phyloP scores from a whole-genome alignment of 1,140 invertebrate genomes.

The Drosophila murphyi region DNA sequence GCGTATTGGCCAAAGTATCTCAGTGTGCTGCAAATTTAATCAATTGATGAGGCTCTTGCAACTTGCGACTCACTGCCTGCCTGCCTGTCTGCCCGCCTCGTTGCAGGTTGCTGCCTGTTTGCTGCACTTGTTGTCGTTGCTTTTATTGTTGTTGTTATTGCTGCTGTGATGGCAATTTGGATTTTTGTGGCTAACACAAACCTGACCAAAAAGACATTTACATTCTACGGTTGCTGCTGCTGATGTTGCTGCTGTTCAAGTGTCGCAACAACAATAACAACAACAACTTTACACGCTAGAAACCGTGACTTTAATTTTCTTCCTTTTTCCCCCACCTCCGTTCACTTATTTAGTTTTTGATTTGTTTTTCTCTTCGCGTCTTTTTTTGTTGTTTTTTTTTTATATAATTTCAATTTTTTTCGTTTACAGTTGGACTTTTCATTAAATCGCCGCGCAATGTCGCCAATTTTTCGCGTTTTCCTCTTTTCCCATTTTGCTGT shows the following conservation, averaged over 20 bases:
- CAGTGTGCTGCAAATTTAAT: slow-evolving; percentile 76
- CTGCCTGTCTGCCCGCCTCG: slow-evolving; percentile 10
- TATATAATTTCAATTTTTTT: slow-evolving; percentile 78
- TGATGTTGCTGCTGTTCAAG: slow-evolving; percentile 42
- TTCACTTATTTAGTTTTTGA: slow-evolving; percentile 52
- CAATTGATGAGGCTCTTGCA: slow-evolving; percentile 76
- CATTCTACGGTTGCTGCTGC: slow-evolving; percentile 66
- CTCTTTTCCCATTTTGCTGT: slow-evolving; percentile 14
- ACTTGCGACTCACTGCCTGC: slow-evolving; percentile 43
- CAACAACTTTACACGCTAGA: slow-evolving; percentile 79
- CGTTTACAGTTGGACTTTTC: slow-evolving; percentile 66
- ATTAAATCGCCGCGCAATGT: slow-evolving; percentile 74
- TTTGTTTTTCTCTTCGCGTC: slow-evolving; percentile 58
- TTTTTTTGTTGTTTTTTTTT: slow-evolving; percentile 51
- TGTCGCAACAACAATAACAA: slow-evolving; percentile 57
- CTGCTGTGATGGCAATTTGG: slow-evolving; percentile 74
- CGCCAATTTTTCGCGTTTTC: slow-evolving; percentile 57
- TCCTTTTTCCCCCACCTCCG: slow-evolving; percentile 28
- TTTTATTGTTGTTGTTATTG: slow-evolving; percentile 70
- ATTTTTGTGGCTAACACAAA: slow-evolving; percentile 76
- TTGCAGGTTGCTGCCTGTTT: slow-evolving; percentile 41
- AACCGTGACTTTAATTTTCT: slow-evolving; percentile 83
- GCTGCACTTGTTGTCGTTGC: slow-evolving; percentile 67
- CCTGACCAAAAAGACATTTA: slow-evolving; percentile 82
- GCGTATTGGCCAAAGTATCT: slow-evolving; percentile 61